These are phyloP conservation scores for Hiodon alosoides DNA, from an alignment of 2,113 vertebrate genomes.

Conservation along the genomic window DNA sequence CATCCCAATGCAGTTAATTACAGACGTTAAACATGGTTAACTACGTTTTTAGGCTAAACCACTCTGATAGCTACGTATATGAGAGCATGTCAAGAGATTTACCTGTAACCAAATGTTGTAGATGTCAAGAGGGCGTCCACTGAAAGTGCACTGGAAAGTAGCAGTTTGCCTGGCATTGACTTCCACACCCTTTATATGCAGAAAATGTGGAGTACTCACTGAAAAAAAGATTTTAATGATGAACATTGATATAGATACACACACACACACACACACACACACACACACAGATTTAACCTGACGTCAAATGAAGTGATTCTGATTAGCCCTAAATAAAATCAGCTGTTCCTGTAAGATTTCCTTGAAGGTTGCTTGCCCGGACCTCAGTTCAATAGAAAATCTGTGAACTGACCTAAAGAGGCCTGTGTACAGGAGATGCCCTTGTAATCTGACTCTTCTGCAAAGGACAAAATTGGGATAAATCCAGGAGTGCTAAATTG, in stretches of 20 bases:
- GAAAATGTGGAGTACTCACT: constrained; percentile 90
- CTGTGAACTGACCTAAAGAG: constrained; percentile 18
- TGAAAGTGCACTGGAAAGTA: constrained; percentile 83
- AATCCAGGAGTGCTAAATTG: constrained; percentile 7
- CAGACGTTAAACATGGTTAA: background rate
- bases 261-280: too few species aligned
- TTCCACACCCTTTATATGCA: constrained; percentile 89
- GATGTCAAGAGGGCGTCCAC: constrained; percentile 71
- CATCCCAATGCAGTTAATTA: background rate
- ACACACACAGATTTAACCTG: background rate
- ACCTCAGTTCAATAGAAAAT: constrained; percentile 15
- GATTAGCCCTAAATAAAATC: too few species aligned
- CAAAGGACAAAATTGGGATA: background rate
- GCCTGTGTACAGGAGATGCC: constrained; percentile 15
- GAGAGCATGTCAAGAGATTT: constrained; percentile 9
- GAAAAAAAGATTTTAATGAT: constrained; percentile 28
- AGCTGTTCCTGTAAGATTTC: too few species aligned
- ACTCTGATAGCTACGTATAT: background rate
- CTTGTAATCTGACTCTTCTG: constrained; percentile 10
- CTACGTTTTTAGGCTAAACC: background rate
- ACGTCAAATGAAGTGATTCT: too few species aligned
- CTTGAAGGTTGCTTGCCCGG: background rate
- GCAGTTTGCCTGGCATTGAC: constrained; percentile 89
- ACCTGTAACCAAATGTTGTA: constrained; percentile 89
- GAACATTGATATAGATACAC: too few species aligned